phyloP scores from a whole-genome alignment of 2,797 vertebrate species.

The Dallia pectoralis region DNA sequence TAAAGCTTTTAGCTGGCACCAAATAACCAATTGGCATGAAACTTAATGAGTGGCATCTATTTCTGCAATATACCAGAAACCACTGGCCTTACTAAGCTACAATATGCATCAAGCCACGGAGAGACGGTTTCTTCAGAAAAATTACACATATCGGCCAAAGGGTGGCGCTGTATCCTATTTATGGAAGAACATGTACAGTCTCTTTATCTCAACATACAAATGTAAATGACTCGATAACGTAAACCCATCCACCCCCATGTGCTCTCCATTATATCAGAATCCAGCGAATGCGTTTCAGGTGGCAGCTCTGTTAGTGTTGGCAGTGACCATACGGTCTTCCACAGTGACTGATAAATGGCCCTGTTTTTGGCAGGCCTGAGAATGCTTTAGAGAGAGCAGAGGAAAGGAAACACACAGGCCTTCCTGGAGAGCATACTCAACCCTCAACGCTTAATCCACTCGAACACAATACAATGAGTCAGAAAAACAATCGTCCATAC shows the following conservation, averaged over 20 bases:
- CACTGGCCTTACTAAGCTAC: too few species aligned
- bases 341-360: conserved; percentile 42
- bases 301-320: conserved; percentile 25
- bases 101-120: too few species aligned
- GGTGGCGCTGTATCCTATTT: too few species aligned
- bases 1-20: too few species aligned
- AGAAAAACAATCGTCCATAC: conserved; percentile 15
- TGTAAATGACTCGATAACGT: not conserved
- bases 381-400: not conserved
- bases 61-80: too few species aligned
- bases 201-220: too few species aligned
- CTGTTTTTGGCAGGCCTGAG: conserved; percentile 30
- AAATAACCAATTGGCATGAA: too few species aligned
- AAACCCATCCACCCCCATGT: not conserved
- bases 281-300: conserved; percentile 34
- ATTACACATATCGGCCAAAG: too few species aligned
- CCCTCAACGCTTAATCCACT: conserved; percentile 13
- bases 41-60: too few species aligned
- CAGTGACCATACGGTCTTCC: conserved; percentile 21
- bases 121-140: too few species aligned
- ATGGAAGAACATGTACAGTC: too few species aligned
- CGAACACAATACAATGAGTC: conserved; percentile 34
- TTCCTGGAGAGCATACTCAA: conserved; percentile 50
- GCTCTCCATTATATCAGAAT: not conserved
- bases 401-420: conserved; percentile 47